These are phyloP conservation scores for Lasioglossum albipes DNA, from an alignment of 1,140 invertebrate genomes.

Conservation along the genomic window DNA sequence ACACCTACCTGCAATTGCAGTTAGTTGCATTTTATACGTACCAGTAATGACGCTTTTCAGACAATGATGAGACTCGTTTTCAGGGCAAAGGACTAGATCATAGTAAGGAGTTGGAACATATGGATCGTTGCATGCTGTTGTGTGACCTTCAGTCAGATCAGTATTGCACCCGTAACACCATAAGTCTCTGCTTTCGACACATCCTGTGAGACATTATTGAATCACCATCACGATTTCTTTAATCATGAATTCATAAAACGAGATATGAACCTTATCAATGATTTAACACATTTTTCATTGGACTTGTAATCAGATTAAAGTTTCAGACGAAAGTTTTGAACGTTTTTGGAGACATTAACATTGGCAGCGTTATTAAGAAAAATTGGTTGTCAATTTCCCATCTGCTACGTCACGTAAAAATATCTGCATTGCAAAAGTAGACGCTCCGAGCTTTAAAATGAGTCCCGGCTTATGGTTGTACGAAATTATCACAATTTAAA, in stretches of 20 bases:
- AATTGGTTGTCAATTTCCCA: too few relatives aligned
- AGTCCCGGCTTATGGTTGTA: too few relatives aligned
- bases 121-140: constrained; percentile 72
- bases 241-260: background rate
- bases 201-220: constrained; percentile 20
- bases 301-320: too few relatives aligned
- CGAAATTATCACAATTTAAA: too few relatives aligned
- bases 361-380: too few relatives aligned
- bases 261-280: too few relatives aligned
- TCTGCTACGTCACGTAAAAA: too few relatives aligned
- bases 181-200: constrained; percentile 44
- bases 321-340: too few relatives aligned
- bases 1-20: background rate
- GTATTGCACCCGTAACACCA: constrained; percentile 74
- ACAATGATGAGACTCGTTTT: constrained; percentile 66
- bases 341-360: too few relatives aligned
- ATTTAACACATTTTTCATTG: too few relatives aligned
- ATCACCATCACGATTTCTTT: background rate
- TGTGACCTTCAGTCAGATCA: constrained; percentile 57
- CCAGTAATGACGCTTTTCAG: constrained; percentile 69
- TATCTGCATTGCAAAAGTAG: too few relatives aligned
- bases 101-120: constrained; percentile 55
- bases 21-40: constrained; percentile 58
- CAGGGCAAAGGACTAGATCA: constrained; percentile 64
- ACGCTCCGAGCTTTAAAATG: too few relatives aligned